These are phyloP conservation scores for Dexiosoma caninum DNA, from an alignment of 2,888 invertebrate species.

Conservation along the genomic window DNA sequence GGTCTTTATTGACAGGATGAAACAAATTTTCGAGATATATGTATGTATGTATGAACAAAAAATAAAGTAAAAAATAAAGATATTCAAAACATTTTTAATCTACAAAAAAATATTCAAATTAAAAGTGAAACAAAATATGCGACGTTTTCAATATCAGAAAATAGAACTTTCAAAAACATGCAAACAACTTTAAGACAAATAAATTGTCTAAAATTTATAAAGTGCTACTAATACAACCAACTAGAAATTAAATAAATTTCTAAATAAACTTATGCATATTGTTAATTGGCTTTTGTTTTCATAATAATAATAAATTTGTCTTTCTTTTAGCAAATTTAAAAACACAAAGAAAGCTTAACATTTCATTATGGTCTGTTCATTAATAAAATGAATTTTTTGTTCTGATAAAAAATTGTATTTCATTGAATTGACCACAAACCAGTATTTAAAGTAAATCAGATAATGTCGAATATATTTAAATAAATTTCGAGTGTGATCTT, in stretches of 20 bases:
- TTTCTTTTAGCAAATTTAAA: neutral
- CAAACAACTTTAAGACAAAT: neutral
- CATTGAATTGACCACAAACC: neutral
- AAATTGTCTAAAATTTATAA: constrained; percentile 39
- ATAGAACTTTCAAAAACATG: neutral
- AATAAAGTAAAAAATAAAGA: neutral
- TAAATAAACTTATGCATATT: neutral
- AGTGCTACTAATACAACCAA: constrained; percentile 38
- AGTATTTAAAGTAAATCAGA: constrained; percentile 37
- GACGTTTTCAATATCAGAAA: neutral
- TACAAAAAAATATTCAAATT: neutral
- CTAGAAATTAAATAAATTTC: constrained; percentile 32
- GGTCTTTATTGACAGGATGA: constrained; percentile 32
- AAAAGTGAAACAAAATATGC: neutral
- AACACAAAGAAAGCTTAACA: constrained; percentile 24
- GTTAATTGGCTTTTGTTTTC: neutral
- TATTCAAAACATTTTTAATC: constrained; percentile 1
- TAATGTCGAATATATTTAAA: constrained; percentile 4
- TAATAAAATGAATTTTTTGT: neutral
- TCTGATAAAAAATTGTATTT: neutral
- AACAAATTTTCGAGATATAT: constrained; percentile 39
- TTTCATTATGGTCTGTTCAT: constrained; percentile 17
- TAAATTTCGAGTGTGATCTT: neutral
- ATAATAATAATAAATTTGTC: neutral
- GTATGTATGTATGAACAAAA: too few species aligned